Percentiles rank a stretch among this genome's conserved stretches.
Evolutionary conservation across 1,140 invertebrate species (phyloP).

Genomic region (Riptortus pedestris): DNA sequence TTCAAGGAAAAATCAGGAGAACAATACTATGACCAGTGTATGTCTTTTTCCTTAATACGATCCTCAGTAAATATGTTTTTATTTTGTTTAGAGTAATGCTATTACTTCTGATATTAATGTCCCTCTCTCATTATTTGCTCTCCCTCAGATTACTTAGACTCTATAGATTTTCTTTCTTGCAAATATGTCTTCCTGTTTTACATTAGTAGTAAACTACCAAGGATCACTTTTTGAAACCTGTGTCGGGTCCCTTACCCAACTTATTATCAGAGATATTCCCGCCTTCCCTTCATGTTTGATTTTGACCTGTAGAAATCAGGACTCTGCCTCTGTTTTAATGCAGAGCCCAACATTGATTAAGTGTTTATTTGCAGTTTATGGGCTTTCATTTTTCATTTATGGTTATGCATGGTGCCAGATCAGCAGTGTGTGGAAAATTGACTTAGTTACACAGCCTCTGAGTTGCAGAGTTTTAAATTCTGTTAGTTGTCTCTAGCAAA

Average conservation of each 20-base stretch:
- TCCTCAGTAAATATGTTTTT: background rate
- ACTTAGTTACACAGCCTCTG: too few relatives aligned
- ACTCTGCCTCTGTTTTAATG: too few relatives aligned
- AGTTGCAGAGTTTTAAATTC: too few relatives aligned
- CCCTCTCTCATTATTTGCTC: too few relatives aligned
- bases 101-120: background rate
- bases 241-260: background rate
- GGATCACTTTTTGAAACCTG: background rate
- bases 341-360: too few relatives aligned
- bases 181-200: background rate
- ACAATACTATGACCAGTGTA: conserved; percentile 13
- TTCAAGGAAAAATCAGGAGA: conserved; percentile 18
- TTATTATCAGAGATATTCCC: background rate
- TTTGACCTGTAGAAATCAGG: background rate
- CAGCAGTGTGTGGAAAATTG: too few relatives aligned
- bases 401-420: too few relatives aligned
- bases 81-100: background rate
- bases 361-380: too few relatives aligned
- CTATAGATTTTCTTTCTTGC: background rate
- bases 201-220: background rate
- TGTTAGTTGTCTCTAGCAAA: too few relatives aligned
- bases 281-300: background rate
- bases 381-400: too few relatives aligned
- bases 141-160: background rate
- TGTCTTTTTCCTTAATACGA: conserved; percentile 6